Conservation (phyloP, 2,797 vertebrate genomes). For the Sebastes vulpes region DNA sequence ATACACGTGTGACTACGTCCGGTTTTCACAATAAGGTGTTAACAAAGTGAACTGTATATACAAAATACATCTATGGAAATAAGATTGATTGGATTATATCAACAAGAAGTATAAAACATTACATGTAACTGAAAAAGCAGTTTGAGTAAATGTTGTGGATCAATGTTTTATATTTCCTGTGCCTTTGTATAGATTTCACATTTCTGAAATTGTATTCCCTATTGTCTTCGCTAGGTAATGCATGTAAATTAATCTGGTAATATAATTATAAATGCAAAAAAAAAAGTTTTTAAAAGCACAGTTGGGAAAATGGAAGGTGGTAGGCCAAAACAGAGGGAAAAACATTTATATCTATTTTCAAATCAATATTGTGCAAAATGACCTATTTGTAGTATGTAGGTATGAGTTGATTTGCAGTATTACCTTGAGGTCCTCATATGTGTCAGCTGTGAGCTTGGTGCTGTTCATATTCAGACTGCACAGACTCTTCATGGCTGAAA, state of each 20-base stretch:
- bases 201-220: background rate
- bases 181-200: background rate
- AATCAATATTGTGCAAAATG: background rate
- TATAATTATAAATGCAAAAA: background rate
- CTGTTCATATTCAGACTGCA: slow-evolving; percentile 99
- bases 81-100: too few species aligned
- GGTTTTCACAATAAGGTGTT: too few species aligned
- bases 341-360: background rate
- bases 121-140: too few species aligned
- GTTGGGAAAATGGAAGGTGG: background rate
- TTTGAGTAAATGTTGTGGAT: too few species aligned
- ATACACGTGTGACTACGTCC: too few species aligned
- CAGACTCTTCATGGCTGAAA: slow-evolving; percentile 97
- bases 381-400: background rate
- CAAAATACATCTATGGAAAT: too few species aligned
- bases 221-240: background rate
- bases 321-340: background rate
- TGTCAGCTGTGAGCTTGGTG: slow-evolving; percentile 98
- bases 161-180: too few species aligned
- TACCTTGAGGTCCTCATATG: slow-evolving; percentile 99
- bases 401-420: background rate
- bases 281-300: background rate
- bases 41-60: too few species aligned
- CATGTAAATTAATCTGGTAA: background rate
- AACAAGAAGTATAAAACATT: too few species aligned